Percentiles rank a stretch among this genome's conserved stretches.
Evolutionary conservation across 2,888 invertebrate species (phyloP).

Genomic region (Marronus borbonicus): DNA sequence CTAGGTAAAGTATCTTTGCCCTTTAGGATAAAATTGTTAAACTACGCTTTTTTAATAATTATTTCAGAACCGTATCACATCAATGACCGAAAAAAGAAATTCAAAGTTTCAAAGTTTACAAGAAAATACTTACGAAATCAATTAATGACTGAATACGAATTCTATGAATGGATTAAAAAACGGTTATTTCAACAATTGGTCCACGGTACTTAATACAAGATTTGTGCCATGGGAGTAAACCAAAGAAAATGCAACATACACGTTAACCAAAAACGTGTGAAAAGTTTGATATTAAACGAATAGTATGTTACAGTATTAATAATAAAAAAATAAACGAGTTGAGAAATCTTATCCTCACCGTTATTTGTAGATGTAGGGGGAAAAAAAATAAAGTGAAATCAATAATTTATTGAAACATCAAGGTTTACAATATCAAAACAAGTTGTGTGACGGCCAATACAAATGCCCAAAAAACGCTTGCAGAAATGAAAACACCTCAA

Average conservation of each 20-base stretch:
- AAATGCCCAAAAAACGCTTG: slow-evolving; percentile 24
- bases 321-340: no score
- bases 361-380: no score
- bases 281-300: no score
- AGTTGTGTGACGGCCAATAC: background rate
- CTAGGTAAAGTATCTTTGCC: slow-evolving; percentile 66
- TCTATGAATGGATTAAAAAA: slow-evolving; percentile 74
- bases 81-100: slow-evolving; percentile 66
- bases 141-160: slow-evolving; percentile 73
- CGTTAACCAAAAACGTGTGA: no score
- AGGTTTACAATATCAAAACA: no score
- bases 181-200: slow-evolving; percentile 67
- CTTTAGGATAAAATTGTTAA: slow-evolving; percentile 41
- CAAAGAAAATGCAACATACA: background rate
- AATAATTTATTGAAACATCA: no score
- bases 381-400: no score
- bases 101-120: slow-evolving; percentile 61
- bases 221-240: background rate
- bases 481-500: slow-evolving; percentile 4
- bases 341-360: no score
- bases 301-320: no score
- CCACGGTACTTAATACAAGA: background rate
- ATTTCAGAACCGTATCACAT: slow-evolving; percentile 66
- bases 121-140: slow-evolving; percentile 64
- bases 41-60: background rate